Evolutionary conservation across 2,113 vertebrate species (phyloP), one percentile per base, ranked within the genome.

Genomic region (Callithrix jacchus): DNA sequence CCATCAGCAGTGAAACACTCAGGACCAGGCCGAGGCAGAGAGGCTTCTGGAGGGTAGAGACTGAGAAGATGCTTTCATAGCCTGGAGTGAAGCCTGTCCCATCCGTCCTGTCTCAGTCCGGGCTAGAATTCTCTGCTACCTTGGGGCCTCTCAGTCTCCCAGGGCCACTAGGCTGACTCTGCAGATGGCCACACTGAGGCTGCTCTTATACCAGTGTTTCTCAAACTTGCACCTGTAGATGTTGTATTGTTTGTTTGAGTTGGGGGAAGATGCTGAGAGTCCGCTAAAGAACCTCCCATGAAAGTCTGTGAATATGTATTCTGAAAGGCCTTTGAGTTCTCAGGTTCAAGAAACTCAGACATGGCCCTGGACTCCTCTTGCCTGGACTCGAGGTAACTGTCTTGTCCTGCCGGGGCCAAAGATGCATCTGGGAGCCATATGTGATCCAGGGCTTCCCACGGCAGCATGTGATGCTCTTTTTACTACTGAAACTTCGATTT

Each of bases 1-100:
- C 21, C 7, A 5, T 2, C 0, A 18, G 14, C 25, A 76, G 32
- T 2, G 3, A 9, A 32, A 12, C 4, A 0, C 30, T 9, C 47
- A 42, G 56, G 47, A 47, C 35, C 6, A 80, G 47, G 61, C 32
- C 16, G n/a, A 47, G 52, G 42, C 6, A 1, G 3, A 32, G 73
- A 76, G 18, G 37, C 25, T 32, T 66, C 32, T 9, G 84, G 37
- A 56, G 21, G 47, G 74, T 49, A 70, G 35, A 52, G 54, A 5
- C 27, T 0, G 30, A 49, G 52, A 23, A 58, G 68, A 35, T 1
- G 5, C 37, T 40, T 35, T 13, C 3, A 17, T 35, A 42, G 45
- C 6, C 40, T 47, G 12, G 23, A n/a, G 18, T 20, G 54, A 45
- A 40, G 21, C 42, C 68, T 16, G 10, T 37, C 42, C 47, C 5